Percentiles rank a stretch among this genome's conserved stretches.
Evolutionary conservation across 2,888 invertebrate genomes (phyloP).

Genomic region (Dugesia japonica): DNA sequence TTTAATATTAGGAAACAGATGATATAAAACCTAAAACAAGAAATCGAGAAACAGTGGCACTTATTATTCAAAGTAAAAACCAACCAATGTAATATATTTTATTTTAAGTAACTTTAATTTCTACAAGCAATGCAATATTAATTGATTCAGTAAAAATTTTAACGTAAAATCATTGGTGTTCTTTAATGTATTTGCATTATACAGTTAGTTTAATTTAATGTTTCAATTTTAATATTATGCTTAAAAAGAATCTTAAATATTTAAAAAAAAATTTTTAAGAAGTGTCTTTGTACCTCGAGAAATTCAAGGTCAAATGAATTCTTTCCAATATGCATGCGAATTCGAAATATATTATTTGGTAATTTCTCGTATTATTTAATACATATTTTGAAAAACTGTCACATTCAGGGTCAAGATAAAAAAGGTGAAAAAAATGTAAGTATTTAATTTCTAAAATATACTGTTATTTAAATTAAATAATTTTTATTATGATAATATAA

Average conservation of each 20-base stretch:
- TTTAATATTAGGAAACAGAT: too few species aligned
- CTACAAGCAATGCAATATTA: background rate
- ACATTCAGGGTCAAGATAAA: background rate
- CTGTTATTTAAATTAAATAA: too few species aligned
- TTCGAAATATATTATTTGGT: background rate
- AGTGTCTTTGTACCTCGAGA: background rate
- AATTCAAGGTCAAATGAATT: background rate
- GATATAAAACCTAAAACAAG: too few species aligned
- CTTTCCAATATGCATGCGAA: background rate
- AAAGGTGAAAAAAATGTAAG: background rate
- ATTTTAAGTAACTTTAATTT: slow-evolving; percentile 9
- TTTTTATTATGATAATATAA: too few species aligned
- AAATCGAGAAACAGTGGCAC: too few species aligned
- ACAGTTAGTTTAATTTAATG: too few species aligned
- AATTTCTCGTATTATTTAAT: background rate
- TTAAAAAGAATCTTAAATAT: too few species aligned
- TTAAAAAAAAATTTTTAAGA: background rate
- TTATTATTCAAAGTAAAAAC: slow-evolving; percentile 2
- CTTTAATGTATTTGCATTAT: too few species aligned
- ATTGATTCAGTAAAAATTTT: too few species aligned
- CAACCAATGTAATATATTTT: slow-evolving; percentile 11
- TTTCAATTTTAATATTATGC: too few species aligned
- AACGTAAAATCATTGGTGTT: too few species aligned
- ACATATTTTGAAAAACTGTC: background rate
- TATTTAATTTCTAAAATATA: too few species aligned